A percentile compares a stretch with the other conserved stretches of the same genome.
Evolutionary conservation across 2,888 invertebrate genomes (phyloP).

Genomic region (Drosophila paramelanica): DNA sequence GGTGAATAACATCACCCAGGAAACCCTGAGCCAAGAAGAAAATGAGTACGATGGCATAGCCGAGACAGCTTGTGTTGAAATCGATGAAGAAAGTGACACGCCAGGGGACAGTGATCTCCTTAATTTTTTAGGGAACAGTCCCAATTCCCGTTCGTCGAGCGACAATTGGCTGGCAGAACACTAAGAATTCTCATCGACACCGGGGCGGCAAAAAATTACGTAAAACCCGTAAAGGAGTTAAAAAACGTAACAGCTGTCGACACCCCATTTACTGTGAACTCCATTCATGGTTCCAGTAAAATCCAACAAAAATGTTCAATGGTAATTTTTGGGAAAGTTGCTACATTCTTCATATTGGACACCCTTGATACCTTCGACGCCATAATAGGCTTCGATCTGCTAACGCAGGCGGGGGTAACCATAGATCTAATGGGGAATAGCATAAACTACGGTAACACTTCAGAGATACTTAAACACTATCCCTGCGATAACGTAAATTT

Average conservation of each 20-base stretch:
- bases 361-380: neutral
- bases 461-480: no score
- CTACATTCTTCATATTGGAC: neutral
- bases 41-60: neutral
- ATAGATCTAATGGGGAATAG: no score
- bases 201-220: neutral
- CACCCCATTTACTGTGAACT: neutral
- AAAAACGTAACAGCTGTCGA: no score
- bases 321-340: no score
- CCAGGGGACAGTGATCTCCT: neutral
- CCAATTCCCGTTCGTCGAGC: conserved; percentile 8
- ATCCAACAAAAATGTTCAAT: neutral
- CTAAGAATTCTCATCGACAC: conserved; percentile 7
- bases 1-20: neutral
- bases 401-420: no score
- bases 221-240: no score
- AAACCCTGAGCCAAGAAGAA: neutral
- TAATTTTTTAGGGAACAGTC: conserved; percentile 10
- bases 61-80: neutral
- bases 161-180: conserved; percentile 2
- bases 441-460: no score
- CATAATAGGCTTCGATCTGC: no score
- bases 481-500: no score
- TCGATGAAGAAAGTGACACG: neutral
- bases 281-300: conserved; percentile 10